Evolutionary conservation across 1,140 invertebrate species (phyloP).

Genomic region (Drosophila seguyi): DNA sequence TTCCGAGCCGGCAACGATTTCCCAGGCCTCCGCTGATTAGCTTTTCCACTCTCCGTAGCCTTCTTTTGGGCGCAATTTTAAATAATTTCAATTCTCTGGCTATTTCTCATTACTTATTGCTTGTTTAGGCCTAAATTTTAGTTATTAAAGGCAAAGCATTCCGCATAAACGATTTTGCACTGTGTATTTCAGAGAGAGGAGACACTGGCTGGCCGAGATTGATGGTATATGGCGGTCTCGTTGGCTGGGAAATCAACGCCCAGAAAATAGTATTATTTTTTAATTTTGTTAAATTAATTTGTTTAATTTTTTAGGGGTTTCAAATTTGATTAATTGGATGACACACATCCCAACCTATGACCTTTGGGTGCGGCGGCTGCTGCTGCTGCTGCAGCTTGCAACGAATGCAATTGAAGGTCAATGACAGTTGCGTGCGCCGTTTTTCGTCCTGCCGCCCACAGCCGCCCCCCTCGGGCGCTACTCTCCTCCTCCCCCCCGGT

Average conservation of each 20-base stretch:
- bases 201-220: slow-evolving; percentile 6
- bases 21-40: neutral
- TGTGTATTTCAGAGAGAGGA: slow-evolving; percentile 11
- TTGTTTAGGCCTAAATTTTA: neutral
- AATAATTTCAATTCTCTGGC: neutral
- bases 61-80: neutral
- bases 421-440: slow-evolving; percentile 81
- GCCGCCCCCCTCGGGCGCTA: neutral
- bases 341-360: slow-evolving; percentile 63
- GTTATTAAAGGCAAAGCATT: neutral
- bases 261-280: neutral
- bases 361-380: slow-evolving; percentile 76
- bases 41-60: neutral
- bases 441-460: slow-evolving; percentile 43
- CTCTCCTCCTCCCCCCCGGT: neutral
- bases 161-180: slow-evolving; percentile 8
- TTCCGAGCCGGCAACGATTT: neutral
- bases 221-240: neutral
- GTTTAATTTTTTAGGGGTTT: neutral
- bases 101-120: neutral
- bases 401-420: slow-evolving; percentile 80
- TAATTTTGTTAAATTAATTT: neutral
- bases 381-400: slow-evolving; percentile 51
- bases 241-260: slow-evolving; percentile 5
- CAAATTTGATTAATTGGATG: slow-evolving; percentile 64